Evolutionary conservation across 2,797 vertebrate species (phyloP), one percentile per base, ranked within the genome.

Genomic region (Premnoplex brunnescens): DNA sequence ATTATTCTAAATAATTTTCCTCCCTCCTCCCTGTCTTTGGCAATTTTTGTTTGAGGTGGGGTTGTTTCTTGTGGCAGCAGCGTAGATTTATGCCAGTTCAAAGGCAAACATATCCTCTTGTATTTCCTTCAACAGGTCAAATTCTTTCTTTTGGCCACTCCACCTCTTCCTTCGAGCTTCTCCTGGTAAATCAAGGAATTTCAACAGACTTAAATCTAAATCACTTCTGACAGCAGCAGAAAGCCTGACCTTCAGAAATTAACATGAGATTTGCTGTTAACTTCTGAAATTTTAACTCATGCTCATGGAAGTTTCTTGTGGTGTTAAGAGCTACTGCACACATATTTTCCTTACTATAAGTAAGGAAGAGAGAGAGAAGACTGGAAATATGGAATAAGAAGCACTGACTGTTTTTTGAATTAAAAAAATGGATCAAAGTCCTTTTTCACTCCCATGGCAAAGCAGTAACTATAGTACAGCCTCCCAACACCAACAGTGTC

Each of bases 11-110:
- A 49, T 84, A 95, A 66, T 76, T 81, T 21, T 60, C 15, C 41
- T 36, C 22, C 18, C 67, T 88, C 64, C 85, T 92, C 95, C 85
- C 80, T 63, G 46, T 72, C 73, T 84, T 78, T 59, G 73, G 55
- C 39, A 79, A 82, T 88, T 95, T 88, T 84, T 94, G 83, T 95
- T 95, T 94, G 79, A 95, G 96, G 96, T 89, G 95, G 83, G 55
- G 91, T 49, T 94, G 66, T 86, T 95, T 49, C 80, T 84, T 69
- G 91, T 91, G 94, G 80, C 80, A 95, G 74, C 59, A 73, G 67
- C 83, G 60, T 2, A 91, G 90, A 95, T 91, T 93, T 91, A 85
- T 79, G 60, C 52, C 49, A 54, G 78, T 67, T 88, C 88, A 94
- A 93, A 93, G 34, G 66, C 1, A 0, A 95, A 95, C 81, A 85